phyloP scores from a whole-genome alignment of 2,113 vertebrate species.

The Narcine bancroftii region DNA sequence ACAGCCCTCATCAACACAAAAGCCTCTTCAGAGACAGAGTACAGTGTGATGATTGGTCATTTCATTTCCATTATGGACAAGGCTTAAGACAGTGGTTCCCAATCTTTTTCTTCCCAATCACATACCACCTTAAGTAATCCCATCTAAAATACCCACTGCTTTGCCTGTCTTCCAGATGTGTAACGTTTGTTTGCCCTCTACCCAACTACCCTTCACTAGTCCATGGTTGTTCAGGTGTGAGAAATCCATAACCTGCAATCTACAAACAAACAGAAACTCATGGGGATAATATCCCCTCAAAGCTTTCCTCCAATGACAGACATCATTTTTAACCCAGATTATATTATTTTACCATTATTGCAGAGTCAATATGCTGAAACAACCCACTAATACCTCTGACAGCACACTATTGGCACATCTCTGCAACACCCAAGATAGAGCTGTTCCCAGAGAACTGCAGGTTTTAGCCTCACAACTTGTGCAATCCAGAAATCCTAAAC shows the following conservation, averaged over 20 bases:
- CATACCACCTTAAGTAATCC: too few species aligned
- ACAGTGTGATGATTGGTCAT: background rate
- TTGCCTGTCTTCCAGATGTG: too few species aligned
- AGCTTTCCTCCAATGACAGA: background rate
- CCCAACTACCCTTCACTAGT: background rate
- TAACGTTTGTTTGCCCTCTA: too few species aligned
- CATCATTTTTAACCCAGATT: too few species aligned
- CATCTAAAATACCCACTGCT: too few species aligned
- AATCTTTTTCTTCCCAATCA: too few species aligned
- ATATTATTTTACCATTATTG: too few species aligned
- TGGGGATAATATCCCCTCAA: background rate
- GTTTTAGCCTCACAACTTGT: too few species aligned
- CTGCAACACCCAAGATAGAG: background rate
- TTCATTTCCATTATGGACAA: background rate
- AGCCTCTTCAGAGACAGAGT: background rate
- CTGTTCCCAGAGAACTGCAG: background rate
- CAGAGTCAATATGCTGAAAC: too few species aligned
- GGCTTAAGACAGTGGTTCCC: background rate
- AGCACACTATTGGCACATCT: too few species aligned
- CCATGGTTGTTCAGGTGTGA: background rate
- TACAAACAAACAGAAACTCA: background rate
- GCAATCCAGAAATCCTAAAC: too few species aligned
- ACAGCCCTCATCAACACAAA: background rate
- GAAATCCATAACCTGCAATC: background rate
- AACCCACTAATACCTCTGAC: too few species aligned